Evolutionary conservation across 2,888 invertebrate genomes (phyloP).

Genomic region (Hyposoter didymator): DNA sequence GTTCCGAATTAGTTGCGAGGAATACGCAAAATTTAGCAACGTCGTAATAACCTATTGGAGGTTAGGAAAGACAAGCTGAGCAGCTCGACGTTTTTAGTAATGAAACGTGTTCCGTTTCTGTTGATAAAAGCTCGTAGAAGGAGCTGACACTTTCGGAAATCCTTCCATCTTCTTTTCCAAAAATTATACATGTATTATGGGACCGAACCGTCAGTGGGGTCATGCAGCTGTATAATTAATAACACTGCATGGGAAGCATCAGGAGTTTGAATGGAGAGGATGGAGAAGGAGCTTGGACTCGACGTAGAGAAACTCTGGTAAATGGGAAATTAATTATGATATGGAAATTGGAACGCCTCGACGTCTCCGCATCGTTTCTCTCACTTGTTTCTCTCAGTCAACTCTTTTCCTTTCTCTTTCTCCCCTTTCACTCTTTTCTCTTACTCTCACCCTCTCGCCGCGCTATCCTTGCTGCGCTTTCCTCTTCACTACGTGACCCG

Average conservation of each 20-base stretch:
- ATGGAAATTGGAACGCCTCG: slow-evolving; percentile 75
- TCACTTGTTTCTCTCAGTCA: slow-evolving; percentile 22
- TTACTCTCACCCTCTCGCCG: slow-evolving; percentile 19
- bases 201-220: slow-evolving; percentile 65
- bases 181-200: slow-evolving; percentile 70
- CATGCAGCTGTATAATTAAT: slow-evolving; percentile 75
- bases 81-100: neutral
- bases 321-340: slow-evolving; percentile 79
- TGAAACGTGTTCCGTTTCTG: neutral
- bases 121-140: neutral
- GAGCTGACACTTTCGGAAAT: neutral
- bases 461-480: slow-evolving; percentile 49
- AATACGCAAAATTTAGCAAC: neutral
- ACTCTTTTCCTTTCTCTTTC: slow-evolving; percentile 28
- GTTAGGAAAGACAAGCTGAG: neutral
- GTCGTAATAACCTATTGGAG: neutral
- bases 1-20: neutral
- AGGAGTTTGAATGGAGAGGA: slow-evolving; percentile 25
- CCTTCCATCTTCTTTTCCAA: slow-evolving; percentile 31
- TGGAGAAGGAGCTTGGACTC: slow-evolving; percentile 22
- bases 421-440: slow-evolving; percentile 36
- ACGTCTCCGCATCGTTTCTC: slow-evolving; percentile 46
- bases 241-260: slow-evolving; percentile 66
- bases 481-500: slow-evolving; percentile 69
- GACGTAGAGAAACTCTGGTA: slow-evolving; percentile 65